Base-by-base conservation (phyloP, 2,888 invertebrate species). In the Chymomyza fuscimana region DNA sequence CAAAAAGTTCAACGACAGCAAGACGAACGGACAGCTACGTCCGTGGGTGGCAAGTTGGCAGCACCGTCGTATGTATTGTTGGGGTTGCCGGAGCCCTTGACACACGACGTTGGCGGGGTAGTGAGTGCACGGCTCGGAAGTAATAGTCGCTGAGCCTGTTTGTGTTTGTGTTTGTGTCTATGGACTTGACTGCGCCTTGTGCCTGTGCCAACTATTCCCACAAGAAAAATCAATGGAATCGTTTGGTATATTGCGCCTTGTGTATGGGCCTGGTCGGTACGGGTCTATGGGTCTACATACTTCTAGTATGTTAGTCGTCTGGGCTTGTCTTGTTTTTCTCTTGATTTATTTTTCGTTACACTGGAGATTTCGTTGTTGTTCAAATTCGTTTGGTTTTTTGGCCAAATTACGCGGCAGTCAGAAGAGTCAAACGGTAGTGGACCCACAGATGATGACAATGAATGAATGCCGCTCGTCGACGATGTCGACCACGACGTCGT, bases 181-280 rank as follows among this genome's bases (percentile, higher is more conserved):
- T 32, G 58, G 52, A 16, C 16, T 54, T 54, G 67, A 69, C 68
- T 73, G 73, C 40, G 67, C 67, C 67, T 59, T 59, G 72, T 61
- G 75, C 25, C 46, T 50, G 58, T 25, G 68, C 63, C 64, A 70
- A 74, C 74, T 74, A 85, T 87, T 86, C 86, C 86, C 86, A 77
- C 78, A 82, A 85, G 86, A 88, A 88, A 86, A 86, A 86, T 86
- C 86, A 86, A 86, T 86, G 86, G 82, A 88, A 88, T 87, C 82
- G 82, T 82, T 87, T 85, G 87, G 77, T 78, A 76, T 84, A 83
- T 83, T 87, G 79, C 66, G 72, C 72, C 9, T 9, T 65, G 68
- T 63, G 40, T 59, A n/a, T 16, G 36, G 36, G 32, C 36, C 61
- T 22, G 65, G 59, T 40, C n/a, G 52, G 19, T 59, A 15, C 40